Evolutionary conservation across 2,113 vertebrate species (phyloP), one percentile per base, ranked within the genome.

Genomic region (Amia ocellicauda): DNA sequence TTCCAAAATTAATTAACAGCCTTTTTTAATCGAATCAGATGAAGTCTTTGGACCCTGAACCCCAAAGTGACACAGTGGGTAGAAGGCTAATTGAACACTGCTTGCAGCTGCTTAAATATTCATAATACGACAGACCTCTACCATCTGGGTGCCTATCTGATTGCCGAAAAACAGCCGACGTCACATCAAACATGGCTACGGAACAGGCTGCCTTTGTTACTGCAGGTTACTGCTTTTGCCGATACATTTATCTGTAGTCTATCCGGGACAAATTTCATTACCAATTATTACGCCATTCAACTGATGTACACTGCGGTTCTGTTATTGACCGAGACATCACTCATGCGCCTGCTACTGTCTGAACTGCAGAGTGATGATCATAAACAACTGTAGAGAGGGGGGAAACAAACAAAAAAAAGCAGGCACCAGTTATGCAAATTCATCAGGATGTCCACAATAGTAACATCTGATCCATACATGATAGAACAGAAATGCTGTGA

Each of bases 81-180:
- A 70, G 55, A 40, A 50, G 64, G 59, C 63, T 58, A 68, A 70
- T 58, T 69, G 57, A 67, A 68, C 42, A 23, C 43, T 40, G 26
- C 40, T 59, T 42, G 20, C 55, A 57, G 45, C 64, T 64, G 36
- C 60, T 76, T 62, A 72, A 76, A 78, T 72, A 78, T 78, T 74
- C 67, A 73, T 67, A 58, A 73, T 36, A 57, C 41, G 36, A 28
- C 53, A 57, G 61, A 17, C 62, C 54, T 64, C 58, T 40, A 10
- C 73, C 64, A 71, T 69, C 66, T 74, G 69, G 29, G 55, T 67
- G 36, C 43, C 57, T 61, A 53, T 60, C 42, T 28, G 51, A 54
- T 51, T 31, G n/a, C 20, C 22, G 60, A 54, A 31, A 41, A 20
- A 19, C 7, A 20, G 27, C 14, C 11, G 9, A 57, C 31, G 10